Evolutionary conservation across 2,113 vertebrate genomes (phyloP), one percentile per base, ranked within the genome.

Genomic region (Puntigrus tetrazona): DNA sequence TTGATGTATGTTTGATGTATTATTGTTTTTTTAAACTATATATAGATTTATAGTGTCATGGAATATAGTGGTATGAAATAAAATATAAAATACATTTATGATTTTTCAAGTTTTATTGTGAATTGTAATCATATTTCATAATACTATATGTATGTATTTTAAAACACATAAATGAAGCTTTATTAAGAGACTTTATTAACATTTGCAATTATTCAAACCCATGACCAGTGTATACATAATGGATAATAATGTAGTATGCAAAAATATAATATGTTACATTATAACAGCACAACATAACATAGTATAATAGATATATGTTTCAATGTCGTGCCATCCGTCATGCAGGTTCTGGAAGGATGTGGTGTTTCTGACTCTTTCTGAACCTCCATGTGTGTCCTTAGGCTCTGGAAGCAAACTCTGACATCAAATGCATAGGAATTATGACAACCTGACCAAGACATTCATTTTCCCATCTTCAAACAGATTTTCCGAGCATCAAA

Each of bases 391-490:
- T 77, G 43, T 43, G 72, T 8, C 73, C 8, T 34, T 55, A 13
- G 50, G 31, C 74, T 43, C 22, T 13, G 7, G 25, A 25, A 78
- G 5, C 14, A 61, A 61, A 27, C 16, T 78, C 34, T 59, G 76
- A 41, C 34, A 27, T 41, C 73, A 52, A 76, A 34, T 76, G 45
- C 29, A 7, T 31, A 57, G 50, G 11, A n/a, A 57, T 76, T 55
- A 55, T 38, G 50, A 78, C 31, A 36, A 36, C 14, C 50, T 8
- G 22, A 77, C 20, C 50, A 38, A 55, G 29, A 6, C 29, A n/a
- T 57, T 6, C 11, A 38, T 57, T 78, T 78, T 16, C 50, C 47
- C 3, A 34, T 25, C 50, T 57, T 78, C 75, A 57, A 86, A 74
- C 27, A 38, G 27, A 8, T 41, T 38, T 38, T 25, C 20, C 5